Evolutionary conservation across 2,888 invertebrate genomes (phyloP).

Genomic region (Drosophila diplacantha): DNA sequence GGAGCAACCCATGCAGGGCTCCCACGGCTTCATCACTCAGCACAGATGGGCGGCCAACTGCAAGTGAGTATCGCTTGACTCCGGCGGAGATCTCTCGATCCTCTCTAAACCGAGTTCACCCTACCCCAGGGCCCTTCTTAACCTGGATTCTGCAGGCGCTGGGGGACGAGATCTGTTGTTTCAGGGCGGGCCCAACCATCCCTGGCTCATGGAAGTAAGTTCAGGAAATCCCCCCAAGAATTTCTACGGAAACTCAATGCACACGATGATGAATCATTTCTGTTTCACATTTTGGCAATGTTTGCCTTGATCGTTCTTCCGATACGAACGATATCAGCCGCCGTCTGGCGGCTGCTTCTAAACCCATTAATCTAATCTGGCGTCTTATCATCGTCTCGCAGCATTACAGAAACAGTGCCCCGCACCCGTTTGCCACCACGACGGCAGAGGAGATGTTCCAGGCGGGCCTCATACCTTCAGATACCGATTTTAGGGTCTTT

Average conservation of each 20-base stretch:
- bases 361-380: slow-evolving; percentile 29
- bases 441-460: slow-evolving; percentile 83
- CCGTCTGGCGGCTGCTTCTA: slow-evolving; percentile 23
- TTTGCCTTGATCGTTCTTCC: slow-evolving; percentile 8
- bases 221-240: neutral
- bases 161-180: slow-evolving; percentile 95
- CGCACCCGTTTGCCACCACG: slow-evolving; percentile 81
- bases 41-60: slow-evolving; percentile 91
- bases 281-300: slow-evolving; percentile 6
- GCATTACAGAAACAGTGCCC: slow-evolving; percentile 78
- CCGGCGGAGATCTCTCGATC: too few relatives aligned
- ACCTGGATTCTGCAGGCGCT: slow-evolving; percentile 93
- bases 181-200: slow-evolving; percentile 87
- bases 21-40: slow-evolving; percentile 83
- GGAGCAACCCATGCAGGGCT: slow-evolving; percentile 82
- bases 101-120: neutral
- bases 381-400: slow-evolving; percentile 53
- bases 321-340: slow-evolving; percentile 20
- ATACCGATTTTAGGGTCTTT: slow-evolving; percentile 84
- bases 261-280: slow-evolving; percentile 1
- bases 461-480: slow-evolving; percentile 81
- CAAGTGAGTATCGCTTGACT: slow-evolving; percentile 61
- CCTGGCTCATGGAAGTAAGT: slow-evolving; percentile 81
- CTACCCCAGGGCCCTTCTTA: slow-evolving; percentile 83
- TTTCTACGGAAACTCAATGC: neutral